Base-by-base conservation (phyloP, 2,888 invertebrate species). In the Athalia circularis region DNA sequence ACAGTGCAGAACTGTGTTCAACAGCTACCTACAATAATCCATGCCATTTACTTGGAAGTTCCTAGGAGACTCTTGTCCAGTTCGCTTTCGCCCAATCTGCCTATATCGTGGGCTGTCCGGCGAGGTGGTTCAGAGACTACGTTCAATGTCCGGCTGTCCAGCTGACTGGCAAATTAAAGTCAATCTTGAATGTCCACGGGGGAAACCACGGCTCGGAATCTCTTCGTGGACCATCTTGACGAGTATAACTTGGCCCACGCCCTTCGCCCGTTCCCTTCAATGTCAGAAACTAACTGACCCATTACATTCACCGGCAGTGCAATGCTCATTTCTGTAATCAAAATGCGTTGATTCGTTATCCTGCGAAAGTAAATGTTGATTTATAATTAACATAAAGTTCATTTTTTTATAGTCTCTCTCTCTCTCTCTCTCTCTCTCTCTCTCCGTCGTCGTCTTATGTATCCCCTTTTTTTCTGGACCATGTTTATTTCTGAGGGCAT, bases 11-110 rank as follows among this genome's bases (percentile, higher is more conserved):
- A 72, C 72, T 72, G 29, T 72, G 72, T 59, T 72, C 59, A 72
- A 72, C 75, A 75, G 64, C 62, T 75, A 52, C 62, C 75, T 64
- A 62, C 64, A 64, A 75, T 75, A 75, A 75, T 75, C 64, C 62
- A 75, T 75, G 75, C 75, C 75, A 75, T 75, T 75, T 75, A 62
- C 75, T 48, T 29, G 29, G 64, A 75, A 75, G 75, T 75, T 75
- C 54, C 75, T 75, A 15, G 50, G 75, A 75, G 75, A 62, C 64
- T 75, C 50, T 75, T 62, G 75, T 62, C 50, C 8, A 29, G 50
- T 75, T 15, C 48, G 52, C 50, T 0, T 29, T 29, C 29, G 29
- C 29, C 29, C 29, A 29, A 29, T 62, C 75, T 50, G 62, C 52
- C 47, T 72, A 57, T 72, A 72, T 72, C 62, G 15, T n/a, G 11